Evolutionary conservation across 2,888 invertebrate genomes (phyloP).

Genomic region (Autographa pulchrina): DNA sequence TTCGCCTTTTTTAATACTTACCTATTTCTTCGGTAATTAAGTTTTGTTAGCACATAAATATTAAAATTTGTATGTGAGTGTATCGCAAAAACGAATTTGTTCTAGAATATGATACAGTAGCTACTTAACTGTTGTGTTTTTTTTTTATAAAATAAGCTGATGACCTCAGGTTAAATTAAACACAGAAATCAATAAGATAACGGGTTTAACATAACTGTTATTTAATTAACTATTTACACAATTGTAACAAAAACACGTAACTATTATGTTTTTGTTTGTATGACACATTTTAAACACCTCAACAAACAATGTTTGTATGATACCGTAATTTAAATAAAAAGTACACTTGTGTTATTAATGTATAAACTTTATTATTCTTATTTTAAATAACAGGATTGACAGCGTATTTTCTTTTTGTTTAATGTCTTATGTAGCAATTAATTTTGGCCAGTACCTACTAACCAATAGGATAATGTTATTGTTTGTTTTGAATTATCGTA

Average conservation of each 20-base stretch:
- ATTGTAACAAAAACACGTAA: background rate
- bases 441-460: no score
- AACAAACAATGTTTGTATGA: background rate
- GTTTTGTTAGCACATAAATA: slow-evolving; percentile 30
- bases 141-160: background rate
- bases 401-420: no score
- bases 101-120: no score
- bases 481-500: no score
- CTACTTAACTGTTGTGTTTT: no score
- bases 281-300: background rate
- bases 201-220: background rate
- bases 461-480: no score
- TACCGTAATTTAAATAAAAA: background rate
- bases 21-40: slow-evolving; percentile 6
- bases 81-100: no score
- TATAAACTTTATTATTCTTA: background rate
- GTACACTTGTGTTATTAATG: background rate
- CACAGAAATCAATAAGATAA: background rate
- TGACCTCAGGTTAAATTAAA: background rate
- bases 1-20: no score
- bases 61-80: background rate
- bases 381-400: background rate
- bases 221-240: background rate
- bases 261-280: background rate
- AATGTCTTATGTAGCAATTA: no score